Conservation (phyloP, 2,113 vertebrate species). For the Elanoides forficatus region DNA sequence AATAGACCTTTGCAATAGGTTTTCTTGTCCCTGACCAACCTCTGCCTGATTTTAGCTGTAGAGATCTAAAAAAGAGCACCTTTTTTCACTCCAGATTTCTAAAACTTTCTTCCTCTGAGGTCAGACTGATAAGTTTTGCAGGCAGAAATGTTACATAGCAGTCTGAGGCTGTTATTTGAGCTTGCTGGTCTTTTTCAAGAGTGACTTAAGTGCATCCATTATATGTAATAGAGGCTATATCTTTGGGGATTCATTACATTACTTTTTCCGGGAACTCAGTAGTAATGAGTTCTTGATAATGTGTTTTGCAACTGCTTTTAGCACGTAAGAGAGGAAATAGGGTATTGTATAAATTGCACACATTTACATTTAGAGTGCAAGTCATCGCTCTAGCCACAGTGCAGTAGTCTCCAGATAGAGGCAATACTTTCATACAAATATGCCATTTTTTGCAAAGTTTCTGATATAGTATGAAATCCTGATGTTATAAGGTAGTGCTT, state of each 20-base stretch:
- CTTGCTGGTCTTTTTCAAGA: slow-evolving; percentile 10
- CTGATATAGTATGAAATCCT: not conserved
- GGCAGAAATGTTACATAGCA: not conserved
- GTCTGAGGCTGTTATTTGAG: slow-evolving; percentile 17
- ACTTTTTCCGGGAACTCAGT: slow-evolving; percentile 17
- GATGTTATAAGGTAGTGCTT: not conserved
- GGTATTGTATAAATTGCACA: not conserved
- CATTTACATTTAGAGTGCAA: slow-evolving; percentile 22
- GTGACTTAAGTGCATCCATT: slow-evolving; percentile 48
- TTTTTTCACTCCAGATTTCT: not conserved
- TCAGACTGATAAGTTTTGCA: not conserved
- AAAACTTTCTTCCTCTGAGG: not conserved
- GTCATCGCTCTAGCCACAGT: not conserved
- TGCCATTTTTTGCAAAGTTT: not conserved
- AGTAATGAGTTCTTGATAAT: slow-evolving; percentile 50
- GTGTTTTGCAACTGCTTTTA: slow-evolving; percentile 50
- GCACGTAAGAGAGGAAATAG: not conserved
- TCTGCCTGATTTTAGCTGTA: not conserved
- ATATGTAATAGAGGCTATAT: not conserved
- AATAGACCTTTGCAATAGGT: not conserved
- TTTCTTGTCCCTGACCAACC: not conserved
- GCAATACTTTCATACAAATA: not conserved
- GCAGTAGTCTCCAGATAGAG: not conserved
- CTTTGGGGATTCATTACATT: slow-evolving; percentile 43
- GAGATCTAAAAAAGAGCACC: not conserved